phyloP scores from a whole-genome alignment of 2,888 invertebrate species.

The Drosophila mimica region DNA sequence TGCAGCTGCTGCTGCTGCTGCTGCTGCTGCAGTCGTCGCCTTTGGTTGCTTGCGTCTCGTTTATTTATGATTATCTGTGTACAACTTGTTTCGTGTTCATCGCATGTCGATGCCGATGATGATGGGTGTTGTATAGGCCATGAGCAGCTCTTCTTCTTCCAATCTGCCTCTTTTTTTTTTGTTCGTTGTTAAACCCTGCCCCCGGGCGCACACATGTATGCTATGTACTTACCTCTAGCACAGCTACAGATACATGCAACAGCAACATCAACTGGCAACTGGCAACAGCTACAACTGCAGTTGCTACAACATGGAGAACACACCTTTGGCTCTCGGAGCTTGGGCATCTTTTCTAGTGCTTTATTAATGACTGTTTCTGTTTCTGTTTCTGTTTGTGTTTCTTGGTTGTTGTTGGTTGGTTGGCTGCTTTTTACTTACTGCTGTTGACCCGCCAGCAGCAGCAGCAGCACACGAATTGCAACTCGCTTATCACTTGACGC shows the following conservation, averaged over 20 bases:
- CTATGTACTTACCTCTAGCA: constrained; percentile 27
- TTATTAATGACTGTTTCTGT: constrained; percentile 45
- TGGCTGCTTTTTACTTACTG: constrained; percentile 42
- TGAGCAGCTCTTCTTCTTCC: constrained; percentile 50
- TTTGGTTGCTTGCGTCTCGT: constrained; percentile 69
- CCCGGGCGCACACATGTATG: constrained; percentile 67
- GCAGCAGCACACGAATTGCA: constrained; percentile 36
- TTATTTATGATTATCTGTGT: constrained; percentile 82
- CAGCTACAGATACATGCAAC: constrained; percentile 39
- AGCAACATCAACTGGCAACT: background rate
- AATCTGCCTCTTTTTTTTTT: constrained; percentile 28
- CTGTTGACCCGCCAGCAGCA: constrained; percentile 46
- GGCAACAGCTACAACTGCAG: constrained; percentile 9
- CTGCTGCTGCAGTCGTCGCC: constrained; percentile 14
- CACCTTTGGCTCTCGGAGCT: constrained; percentile 47
- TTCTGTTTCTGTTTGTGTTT: constrained; percentile 42
- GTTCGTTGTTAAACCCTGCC: constrained; percentile 72
- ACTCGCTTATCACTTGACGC: constrained; percentile 40
- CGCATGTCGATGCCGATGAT: constrained; percentile 77
- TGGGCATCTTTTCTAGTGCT: constrained; percentile 34
- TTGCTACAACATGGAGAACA: constrained; percentile 26
- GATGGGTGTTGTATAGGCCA: constrained; percentile 63
- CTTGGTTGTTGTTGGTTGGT: constrained; percentile 37
- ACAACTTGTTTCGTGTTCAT: constrained; percentile 81
- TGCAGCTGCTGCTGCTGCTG: background rate